Percentiles rank a stretch among this genome's conserved stretches.
Conservation (phyloP, 2,113 vertebrate species). For the Cynopterus brachyotis region DNA sequence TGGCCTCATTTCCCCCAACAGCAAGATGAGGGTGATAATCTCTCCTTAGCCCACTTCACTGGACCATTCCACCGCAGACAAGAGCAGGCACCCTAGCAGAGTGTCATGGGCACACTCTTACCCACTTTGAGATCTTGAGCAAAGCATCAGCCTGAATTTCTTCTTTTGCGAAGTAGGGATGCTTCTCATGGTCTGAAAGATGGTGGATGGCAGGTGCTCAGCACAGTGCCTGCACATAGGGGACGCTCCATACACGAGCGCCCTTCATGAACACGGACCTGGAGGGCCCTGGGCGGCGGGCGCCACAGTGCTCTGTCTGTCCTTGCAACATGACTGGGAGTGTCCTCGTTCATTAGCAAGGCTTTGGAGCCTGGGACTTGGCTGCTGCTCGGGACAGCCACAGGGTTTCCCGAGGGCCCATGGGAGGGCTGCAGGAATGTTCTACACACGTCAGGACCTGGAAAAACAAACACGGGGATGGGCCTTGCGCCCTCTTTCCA, state of each 20-base stretch:
- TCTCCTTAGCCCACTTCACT: neutral
- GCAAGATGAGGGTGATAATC: neutral
- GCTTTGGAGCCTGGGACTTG: neutral
- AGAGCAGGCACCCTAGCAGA: neutral
- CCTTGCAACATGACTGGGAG: accelerated
- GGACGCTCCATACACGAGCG: accelerated
- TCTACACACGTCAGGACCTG: constrained; percentile 45
- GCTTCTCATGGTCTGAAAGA: neutral
- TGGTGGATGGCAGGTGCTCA: accelerated
- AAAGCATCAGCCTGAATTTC: neutral
- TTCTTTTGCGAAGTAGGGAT: neutral
- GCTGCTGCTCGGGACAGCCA: constrained; percentile 23
- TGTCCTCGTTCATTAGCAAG: neutral
- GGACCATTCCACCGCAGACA: accelerated
- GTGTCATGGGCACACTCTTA: accelerated
- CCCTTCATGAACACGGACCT: accelerated
- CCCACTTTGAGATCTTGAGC: neutral
- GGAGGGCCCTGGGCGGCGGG: neutral
- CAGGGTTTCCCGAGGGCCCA: constrained; percentile 47
- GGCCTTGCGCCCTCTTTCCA: constrained; percentile 36
- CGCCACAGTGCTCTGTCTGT: accelerated
- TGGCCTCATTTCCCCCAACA: neutral
- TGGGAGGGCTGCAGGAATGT: constrained; percentile 50
- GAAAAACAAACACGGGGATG: constrained; percentile 65
- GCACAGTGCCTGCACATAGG: neutral